Evolutionary conservation across 1,140 invertebrate genomes (phyloP).

Genomic region (Tetramorium parvispinum): DNA sequence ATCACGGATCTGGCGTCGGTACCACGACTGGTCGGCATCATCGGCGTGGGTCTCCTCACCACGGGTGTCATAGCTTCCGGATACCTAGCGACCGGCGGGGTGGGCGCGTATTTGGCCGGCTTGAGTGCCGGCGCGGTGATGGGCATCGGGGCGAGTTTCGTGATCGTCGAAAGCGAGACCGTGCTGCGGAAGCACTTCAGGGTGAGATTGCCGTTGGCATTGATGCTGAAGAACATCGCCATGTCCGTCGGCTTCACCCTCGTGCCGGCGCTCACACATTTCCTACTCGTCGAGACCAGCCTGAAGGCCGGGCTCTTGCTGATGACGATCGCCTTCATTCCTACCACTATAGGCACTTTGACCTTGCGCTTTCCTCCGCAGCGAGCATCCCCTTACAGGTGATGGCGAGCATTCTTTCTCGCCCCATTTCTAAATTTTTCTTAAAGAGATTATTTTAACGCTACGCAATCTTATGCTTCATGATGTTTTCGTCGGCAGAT

Average conservation of each 20-base stretch:
- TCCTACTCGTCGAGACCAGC: conserved; percentile 65
- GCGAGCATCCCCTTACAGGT: conserved; percentile 67
- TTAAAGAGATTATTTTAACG: background rate
- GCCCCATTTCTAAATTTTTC: background rate
- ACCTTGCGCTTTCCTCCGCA: conserved; percentile 67
- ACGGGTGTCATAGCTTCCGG: conserved; percentile 79
- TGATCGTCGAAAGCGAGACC: conserved; percentile 76
- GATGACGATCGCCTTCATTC: conserved; percentile 75
- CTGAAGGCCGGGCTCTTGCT: conserved; percentile 74
- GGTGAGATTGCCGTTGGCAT: conserved; percentile 70
- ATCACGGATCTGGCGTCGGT: conserved; percentile 86
- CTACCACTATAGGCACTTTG: conserved; percentile 73
- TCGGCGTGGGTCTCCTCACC: conserved; percentile 78
- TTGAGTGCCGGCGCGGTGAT: conserved; percentile 81
- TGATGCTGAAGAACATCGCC: conserved; percentile 76
- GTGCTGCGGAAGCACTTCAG: conserved; percentile 77
- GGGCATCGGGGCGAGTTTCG: conserved; percentile 82
- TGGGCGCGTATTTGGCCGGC: conserved; percentile 80
- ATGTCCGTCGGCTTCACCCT: conserved; percentile 73
- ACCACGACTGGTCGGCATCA: conserved; percentile 85
- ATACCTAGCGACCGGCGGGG: conserved; percentile 80
- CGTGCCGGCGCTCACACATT: conserved; percentile 73
- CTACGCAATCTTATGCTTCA: background rate
- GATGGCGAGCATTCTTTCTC: background rate
- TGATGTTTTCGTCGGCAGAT: conserved; percentile 35